Conservation (phyloP, 1,140 invertebrate genomes). For the Camponotus vicinus region DNA sequence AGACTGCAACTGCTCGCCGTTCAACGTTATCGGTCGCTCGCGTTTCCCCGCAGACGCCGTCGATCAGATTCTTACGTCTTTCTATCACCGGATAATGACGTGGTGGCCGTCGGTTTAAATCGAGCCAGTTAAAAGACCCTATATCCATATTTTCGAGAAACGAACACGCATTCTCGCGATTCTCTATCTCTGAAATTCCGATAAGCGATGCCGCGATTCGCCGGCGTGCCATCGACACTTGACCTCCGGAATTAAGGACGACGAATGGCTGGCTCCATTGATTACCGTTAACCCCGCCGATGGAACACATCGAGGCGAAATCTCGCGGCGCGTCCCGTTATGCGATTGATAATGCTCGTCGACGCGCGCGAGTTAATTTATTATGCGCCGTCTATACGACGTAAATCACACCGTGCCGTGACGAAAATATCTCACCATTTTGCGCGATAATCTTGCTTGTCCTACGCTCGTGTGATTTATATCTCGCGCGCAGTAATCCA, state of each 20-base stretch:
- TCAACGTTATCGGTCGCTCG: constrained; percentile 23
- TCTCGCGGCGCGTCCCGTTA: constrained; percentile 64
- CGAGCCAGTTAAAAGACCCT: background rate
- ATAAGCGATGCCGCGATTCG: constrained; percentile 9
- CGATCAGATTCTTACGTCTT: no score
- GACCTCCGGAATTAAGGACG: constrained; percentile 63
- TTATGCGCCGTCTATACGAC: constrained; percentile 52
- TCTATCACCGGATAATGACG: background rate
- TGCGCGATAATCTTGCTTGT: constrained; percentile 25
- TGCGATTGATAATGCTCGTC: constrained; percentile 66
- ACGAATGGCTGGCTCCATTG: constrained; percentile 52
- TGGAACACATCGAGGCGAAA: constrained; percentile 51
- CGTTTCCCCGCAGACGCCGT: background rate
- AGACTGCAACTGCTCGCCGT: constrained; percentile 30
- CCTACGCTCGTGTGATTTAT: constrained; percentile 22
- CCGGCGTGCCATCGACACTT: constrained; percentile 38
- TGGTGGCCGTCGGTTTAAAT: constrained; percentile 23
- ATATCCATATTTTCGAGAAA: constrained; percentile 15
- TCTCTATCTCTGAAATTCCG: constrained; percentile 8
- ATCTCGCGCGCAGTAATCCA: constrained; percentile 33
- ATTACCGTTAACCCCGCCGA: constrained; percentile 70
- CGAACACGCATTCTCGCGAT: background rate
- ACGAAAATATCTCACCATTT: constrained; percentile 53
- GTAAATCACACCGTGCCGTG: constrained; percentile 39
- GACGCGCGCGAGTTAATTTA: constrained; percentile 62